Percentiles rank a stretch among this genome's conserved stretches.
phyloP scores from a whole-genome alignment of 2,888 invertebrate genomes.

The Phaonia tiefii region DNA sequence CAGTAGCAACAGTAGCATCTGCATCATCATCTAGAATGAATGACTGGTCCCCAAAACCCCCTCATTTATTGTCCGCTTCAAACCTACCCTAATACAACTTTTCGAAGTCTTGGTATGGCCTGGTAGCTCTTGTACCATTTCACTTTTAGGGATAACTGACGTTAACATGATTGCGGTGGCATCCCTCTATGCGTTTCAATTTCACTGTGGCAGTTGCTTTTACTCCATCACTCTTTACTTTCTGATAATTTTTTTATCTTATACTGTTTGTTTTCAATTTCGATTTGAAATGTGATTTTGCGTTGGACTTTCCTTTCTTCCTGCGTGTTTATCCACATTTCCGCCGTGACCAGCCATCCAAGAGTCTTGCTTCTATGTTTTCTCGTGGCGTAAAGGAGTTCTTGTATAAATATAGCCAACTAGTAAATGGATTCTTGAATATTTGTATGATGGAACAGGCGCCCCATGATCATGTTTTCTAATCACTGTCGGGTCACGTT shows the following conservation, averaged over 20 bases:
- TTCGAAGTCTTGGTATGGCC: neutral
- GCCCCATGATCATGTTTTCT: conserved; percentile 45
- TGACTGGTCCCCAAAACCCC: neutral
- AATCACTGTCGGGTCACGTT: conserved; percentile 61
- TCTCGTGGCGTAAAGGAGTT: neutral
- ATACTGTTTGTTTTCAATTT: conserved; percentile 55
- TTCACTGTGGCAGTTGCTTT: too few relatives aligned
- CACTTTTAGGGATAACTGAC: conserved; percentile 36
- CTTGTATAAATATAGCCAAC: neutral
- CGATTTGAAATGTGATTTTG: conserved; percentile 36
- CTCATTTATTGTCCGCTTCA: neutral
- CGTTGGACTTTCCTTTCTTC: conserved; percentile 13
- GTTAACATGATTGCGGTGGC: conserved; percentile 51
- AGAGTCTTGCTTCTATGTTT: neutral
- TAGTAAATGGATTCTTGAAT: conserved; percentile 40
- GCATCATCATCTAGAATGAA: conserved; percentile 9
- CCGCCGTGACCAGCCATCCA: conserved; percentile 8
- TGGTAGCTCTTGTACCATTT: neutral
- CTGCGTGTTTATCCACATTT: conserved; percentile 39
- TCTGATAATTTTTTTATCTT: conserved; percentile 18
- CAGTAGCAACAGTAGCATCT: neutral
- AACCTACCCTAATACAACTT: neutral
- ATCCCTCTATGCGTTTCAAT: conserved; percentile 10
- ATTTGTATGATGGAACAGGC: neutral
- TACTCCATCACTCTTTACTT: neutral